phyloP scores from a whole-genome alignment of 2,888 invertebrate species.

The Esperia sulphurella region DNA sequence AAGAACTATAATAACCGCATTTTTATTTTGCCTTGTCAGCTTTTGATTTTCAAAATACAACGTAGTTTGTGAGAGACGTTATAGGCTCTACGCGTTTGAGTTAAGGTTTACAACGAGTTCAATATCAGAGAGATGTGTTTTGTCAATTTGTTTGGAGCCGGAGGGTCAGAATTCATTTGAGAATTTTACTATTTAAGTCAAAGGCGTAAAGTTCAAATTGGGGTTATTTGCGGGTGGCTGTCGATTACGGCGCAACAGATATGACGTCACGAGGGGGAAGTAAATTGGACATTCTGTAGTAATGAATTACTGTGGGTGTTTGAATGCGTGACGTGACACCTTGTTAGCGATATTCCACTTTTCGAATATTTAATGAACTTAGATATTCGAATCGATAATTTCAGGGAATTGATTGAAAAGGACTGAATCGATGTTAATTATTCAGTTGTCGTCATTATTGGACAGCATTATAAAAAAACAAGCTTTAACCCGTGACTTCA shows the following conservation, averaged over 20 bases:
- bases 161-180: background rate
- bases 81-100: background rate
- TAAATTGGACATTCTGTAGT: constrained; percentile 1
- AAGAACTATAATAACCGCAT: constrained; percentile 30
- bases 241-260: constrained; percentile 21
- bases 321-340: background rate
- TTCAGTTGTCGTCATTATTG: too few relatives aligned
- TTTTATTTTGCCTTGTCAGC: constrained; percentile 16
- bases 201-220: background rate
- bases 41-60: constrained; percentile 22
- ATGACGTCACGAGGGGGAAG: constrained; percentile 19
- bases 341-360: background rate
- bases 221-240: constrained; percentile 8
- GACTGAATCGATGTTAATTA: too few relatives aligned
- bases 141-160: background rate
- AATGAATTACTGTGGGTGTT: constrained; percentile 3
- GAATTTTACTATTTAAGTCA: background rate
- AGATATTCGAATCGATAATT: background rate
- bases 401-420: background rate
- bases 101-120: background rate
- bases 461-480: too few relatives aligned
- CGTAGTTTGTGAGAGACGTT: constrained; percentile 5
- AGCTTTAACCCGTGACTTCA: too few relatives aligned
- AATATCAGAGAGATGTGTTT: background rate
- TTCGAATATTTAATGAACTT: background rate